These are phyloP conservation scores for Exocentrus adspersus DNA, from an alignment of 2,888 invertebrate species.

Conservation along the genomic window DNA sequence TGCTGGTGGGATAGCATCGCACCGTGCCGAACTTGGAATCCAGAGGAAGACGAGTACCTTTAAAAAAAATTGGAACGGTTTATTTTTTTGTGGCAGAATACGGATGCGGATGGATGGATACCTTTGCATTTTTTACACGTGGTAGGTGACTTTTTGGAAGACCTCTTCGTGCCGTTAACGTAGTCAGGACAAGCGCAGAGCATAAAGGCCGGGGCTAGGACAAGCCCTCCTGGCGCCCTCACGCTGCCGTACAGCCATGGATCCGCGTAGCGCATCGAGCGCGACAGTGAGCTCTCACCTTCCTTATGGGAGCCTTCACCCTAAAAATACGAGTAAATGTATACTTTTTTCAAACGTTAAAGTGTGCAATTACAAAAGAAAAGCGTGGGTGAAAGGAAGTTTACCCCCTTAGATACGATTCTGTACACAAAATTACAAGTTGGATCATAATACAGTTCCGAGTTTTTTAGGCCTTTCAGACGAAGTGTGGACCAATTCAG, in stretches of 20 bases:
- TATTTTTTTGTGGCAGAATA: too few relatives aligned
- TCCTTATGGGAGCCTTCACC: slow-evolving; percentile 60
- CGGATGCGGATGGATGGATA: too few relatives aligned
- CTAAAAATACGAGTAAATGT: slow-evolving; percentile 46
- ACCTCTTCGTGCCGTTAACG: slow-evolving; percentile 78
- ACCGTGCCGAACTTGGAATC: slow-evolving; percentile 74
- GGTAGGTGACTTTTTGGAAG: slow-evolving; percentile 77
- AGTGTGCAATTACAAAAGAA: too few relatives aligned
- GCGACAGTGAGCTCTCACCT: slow-evolving; percentile 77
- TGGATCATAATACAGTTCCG: too few relatives aligned
- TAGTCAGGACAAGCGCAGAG: slow-evolving; percentile 86
- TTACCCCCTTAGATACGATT: too few relatives aligned
- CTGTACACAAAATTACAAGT: too few relatives aligned
- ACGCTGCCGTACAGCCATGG: slow-evolving; percentile 88
- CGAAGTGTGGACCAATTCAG: too few relatives aligned
- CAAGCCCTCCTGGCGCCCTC: slow-evolving; percentile 56
- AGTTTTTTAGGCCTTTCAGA: too few relatives aligned
- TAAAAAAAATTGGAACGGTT: too few relatives aligned
- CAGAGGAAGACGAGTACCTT: slow-evolving; percentile 75
- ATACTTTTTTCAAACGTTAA: too few relatives aligned
- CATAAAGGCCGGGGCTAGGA: slow-evolving; percentile 73
- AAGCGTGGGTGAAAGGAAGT: too few relatives aligned
- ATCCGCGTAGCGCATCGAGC: slow-evolving; percentile 87
- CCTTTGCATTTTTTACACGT: slow-evolving; percentile 86
- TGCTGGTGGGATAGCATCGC: slow-evolving; percentile 57